Evolutionary conservation across 2,113 vertebrate species (phyloP).

Genomic region (Burhinus bistriatus): DNA sequence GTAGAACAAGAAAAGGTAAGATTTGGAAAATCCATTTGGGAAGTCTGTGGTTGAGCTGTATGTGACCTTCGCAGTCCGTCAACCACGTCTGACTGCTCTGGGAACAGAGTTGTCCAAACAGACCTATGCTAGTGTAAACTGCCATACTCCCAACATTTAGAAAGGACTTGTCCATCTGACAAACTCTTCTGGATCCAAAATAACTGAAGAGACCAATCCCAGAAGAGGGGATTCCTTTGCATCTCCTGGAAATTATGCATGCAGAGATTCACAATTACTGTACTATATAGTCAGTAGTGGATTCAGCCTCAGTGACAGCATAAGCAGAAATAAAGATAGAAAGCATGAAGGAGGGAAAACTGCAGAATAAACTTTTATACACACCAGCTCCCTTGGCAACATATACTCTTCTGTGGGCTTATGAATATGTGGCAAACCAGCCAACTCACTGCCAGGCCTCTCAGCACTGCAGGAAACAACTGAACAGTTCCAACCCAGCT

Average conservation of each 20-base stretch:
- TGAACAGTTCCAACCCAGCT: neutral
- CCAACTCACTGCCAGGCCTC: neutral
- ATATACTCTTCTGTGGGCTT: neutral
- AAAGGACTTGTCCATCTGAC: neutral
- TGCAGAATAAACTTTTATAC: neutral
- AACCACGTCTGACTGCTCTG: neutral
- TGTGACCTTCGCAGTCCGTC: neutral
- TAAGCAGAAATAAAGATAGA: neutral
- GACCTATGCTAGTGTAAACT: neutral
- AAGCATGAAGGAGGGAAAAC: neutral
- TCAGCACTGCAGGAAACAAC: neutral
- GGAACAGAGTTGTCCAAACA: neutral
- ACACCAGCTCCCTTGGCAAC: neutral
- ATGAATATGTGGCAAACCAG: neutral
- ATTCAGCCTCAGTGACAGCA: neutral
- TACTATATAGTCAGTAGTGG: neutral
- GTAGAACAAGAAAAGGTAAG: neutral
- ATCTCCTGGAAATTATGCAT: neutral
- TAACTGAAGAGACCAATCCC: neutral
- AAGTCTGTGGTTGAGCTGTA: neutral
- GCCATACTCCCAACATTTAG: accelerated
- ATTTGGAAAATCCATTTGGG: neutral
- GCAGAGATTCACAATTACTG: neutral
- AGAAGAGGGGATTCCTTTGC: neutral
- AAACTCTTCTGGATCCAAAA: neutral